These are phyloP conservation scores for Rhopilema esculentum DNA, from an alignment of 30 jellyfish, hydroid and myxozoan genomes.

Conservation along the genomic window DNA sequence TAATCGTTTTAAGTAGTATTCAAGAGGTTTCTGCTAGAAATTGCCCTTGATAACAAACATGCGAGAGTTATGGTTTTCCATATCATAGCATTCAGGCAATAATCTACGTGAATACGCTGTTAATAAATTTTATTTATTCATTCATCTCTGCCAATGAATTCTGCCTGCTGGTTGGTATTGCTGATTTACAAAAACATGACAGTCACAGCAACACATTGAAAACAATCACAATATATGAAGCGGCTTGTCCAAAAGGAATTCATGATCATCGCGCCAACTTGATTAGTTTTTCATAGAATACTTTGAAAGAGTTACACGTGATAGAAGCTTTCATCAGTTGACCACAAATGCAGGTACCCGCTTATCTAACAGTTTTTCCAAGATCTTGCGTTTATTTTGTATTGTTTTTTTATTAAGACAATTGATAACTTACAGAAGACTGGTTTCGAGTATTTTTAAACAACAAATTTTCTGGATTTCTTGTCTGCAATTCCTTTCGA, in stretches of 20 bases:
- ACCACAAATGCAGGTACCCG: constrained; percentile 73
- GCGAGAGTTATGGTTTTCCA: background rate
- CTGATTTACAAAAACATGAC: constrained; percentile 33
- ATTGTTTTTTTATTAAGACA: constrained; percentile 3
- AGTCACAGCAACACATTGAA: constrained; percentile 50
- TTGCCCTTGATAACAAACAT: background rate
- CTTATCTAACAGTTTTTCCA: constrained; percentile 21
- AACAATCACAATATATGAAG: constrained; percentile 20
- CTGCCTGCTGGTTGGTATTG: constrained; percentile 16
- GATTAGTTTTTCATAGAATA: constrained; percentile 53
- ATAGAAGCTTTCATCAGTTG: constrained; percentile 45
- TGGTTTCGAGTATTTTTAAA: background rate
- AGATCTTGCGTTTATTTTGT: constrained; percentile 24
- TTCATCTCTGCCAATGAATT: background rate
- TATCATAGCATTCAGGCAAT: background rate
- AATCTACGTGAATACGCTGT: background rate
- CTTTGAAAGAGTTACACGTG: constrained; percentile 45
- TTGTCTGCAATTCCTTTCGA: too few relatives aligned
- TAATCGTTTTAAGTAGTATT: background rate
- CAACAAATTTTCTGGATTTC: background rate
- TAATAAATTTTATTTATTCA: background rate
- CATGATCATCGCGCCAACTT: constrained; percentile 42
- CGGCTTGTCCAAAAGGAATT: constrained; percentile 59
- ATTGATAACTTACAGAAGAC: background rate
- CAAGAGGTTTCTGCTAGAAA: background rate